Conservation (phyloP, 2,797 vertebrate genomes). For the Nannoperca obscura region DNA sequence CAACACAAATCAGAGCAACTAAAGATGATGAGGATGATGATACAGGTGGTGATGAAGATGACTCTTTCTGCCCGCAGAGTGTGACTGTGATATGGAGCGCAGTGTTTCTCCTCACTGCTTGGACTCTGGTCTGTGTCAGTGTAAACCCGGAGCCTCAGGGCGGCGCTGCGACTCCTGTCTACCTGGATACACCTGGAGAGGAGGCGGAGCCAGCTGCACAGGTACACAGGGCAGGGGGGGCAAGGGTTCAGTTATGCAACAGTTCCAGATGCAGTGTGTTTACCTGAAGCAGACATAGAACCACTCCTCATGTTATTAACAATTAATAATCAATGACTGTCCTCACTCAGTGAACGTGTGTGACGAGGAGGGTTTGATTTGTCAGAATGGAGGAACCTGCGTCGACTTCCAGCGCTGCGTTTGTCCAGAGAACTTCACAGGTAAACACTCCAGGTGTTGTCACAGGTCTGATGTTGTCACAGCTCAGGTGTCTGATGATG, state of each 20-base stretch:
- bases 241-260: neutral
- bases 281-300: neutral
- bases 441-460: slow-evolving; percentile 34
- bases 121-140: slow-evolving; percentile 91
- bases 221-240: slow-evolving; percentile 40
- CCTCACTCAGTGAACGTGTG: slow-evolving; percentile 63
- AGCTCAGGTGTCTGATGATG: slow-evolving; percentile 1
- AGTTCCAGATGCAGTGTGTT: neutral
- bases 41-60: neutral
- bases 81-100: slow-evolving; percentile 90
- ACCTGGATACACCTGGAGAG: slow-evolving; percentile 91
- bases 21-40: too few relatives aligned
- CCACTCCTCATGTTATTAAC: neutral
- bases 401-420: slow-evolving; percentile 59
- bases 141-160: slow-evolving; percentile 90
- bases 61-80: slow-evolving; percentile 81
- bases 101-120: slow-evolving; percentile 91
- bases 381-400: slow-evolving; percentile 79
- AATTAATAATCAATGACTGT: neutral
- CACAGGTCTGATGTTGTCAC: neutral
- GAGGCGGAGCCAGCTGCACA: slow-evolving; percentile 44
- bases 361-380: slow-evolving; percentile 52
- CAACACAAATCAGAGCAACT: too few relatives aligned
- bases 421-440: slow-evolving; percentile 63
- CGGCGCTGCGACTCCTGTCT: slow-evolving; percentile 93